Percentiles rank a stretch among this genome's conserved stretches.
Evolutionary conservation across 2,888 invertebrate genomes (phyloP).

Genomic region (Netelia virgata): DNA sequence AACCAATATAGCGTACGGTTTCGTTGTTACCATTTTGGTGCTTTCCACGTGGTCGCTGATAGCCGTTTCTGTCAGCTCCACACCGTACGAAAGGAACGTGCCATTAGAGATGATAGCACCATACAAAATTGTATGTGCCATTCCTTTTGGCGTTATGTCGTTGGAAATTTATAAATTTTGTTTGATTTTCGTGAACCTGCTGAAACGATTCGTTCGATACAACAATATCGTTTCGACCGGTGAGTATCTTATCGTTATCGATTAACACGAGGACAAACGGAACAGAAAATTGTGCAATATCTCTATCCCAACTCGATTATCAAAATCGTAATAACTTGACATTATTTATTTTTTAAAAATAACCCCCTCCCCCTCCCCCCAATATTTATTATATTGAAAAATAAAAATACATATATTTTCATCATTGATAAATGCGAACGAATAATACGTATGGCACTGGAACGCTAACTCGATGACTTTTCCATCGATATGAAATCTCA

Average conservation of each 20-base stretch:
- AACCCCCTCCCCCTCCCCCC: no score
- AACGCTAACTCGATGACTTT: background rate
- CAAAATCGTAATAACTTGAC: no score
- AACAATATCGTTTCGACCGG: constrained; percentile 33
- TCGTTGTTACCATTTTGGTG: background rate
- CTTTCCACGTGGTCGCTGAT: background rate
- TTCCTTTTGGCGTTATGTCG: background rate
- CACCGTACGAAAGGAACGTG: background rate
- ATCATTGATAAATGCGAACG: no score
- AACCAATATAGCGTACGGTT: background rate
- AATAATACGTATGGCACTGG: no score
- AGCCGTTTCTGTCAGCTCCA: background rate
- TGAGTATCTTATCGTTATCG: constrained; percentile 6
- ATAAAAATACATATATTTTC: no score
- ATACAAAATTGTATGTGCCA: no score
- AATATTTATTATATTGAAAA: no score
- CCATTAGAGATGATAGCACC: background rate
- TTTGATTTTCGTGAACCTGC: constrained; percentile 25
- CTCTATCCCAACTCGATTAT: no score
- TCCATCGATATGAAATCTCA: background rate
- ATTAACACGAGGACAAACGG: background rate
- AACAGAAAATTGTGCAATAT: background rate
- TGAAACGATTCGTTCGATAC: constrained; percentile 28
- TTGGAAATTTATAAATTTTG: constrained; percentile 48
- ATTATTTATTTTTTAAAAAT: no score